Percentiles rank a stretch among this genome's conserved stretches.
Conservation (phyloP, 2,888 invertebrate species). For the Patella caerulea region DNA sequence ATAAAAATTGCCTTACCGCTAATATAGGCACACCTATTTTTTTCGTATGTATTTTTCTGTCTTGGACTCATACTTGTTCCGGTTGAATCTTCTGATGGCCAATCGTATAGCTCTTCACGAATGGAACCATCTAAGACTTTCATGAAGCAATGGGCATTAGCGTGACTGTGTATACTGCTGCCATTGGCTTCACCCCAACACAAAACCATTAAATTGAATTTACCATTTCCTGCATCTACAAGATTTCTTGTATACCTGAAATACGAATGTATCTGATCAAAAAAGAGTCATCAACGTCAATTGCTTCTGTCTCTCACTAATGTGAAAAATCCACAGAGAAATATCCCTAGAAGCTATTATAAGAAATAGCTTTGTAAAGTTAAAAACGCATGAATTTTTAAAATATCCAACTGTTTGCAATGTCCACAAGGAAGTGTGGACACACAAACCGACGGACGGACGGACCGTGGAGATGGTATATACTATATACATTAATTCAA, state of each 20-base stretch:
- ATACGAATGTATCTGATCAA: background rate
- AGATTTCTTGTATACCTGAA: slow-evolving; percentile 93
- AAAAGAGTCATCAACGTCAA: too few relatives aligned
- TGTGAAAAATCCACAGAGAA: too few relatives aligned
- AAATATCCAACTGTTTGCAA: too few relatives aligned
- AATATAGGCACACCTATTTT: slow-evolving; percentile 92
- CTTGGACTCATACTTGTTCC: slow-evolving; percentile 77
- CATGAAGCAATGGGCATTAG: slow-evolving; percentile 97
- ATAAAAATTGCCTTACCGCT: slow-evolving; percentile 79
- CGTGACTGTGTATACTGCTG: slow-evolving; percentile 96
- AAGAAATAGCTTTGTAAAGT: too few relatives aligned
- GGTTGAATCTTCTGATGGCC: slow-evolving; percentile 77
- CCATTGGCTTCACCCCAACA: slow-evolving; percentile 98
- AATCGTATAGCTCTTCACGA: slow-evolving; percentile 86
- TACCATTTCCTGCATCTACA: slow-evolving; percentile 95
- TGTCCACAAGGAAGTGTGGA: too few relatives aligned
- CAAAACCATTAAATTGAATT: slow-evolving; percentile 96
- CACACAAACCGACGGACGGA: too few relatives aligned
- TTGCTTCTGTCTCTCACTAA: too few relatives aligned
- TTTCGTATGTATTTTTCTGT: slow-evolving; percentile 78
- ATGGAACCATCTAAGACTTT: slow-evolving; percentile 81
- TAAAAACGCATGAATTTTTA: too few relatives aligned
- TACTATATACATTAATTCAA: too few relatives aligned
- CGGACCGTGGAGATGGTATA: too few relatives aligned
- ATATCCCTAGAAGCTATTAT: too few relatives aligned